Evolutionary conservation across 2,888 invertebrate species (phyloP).

Genomic region (Netelia inedita): DNA sequence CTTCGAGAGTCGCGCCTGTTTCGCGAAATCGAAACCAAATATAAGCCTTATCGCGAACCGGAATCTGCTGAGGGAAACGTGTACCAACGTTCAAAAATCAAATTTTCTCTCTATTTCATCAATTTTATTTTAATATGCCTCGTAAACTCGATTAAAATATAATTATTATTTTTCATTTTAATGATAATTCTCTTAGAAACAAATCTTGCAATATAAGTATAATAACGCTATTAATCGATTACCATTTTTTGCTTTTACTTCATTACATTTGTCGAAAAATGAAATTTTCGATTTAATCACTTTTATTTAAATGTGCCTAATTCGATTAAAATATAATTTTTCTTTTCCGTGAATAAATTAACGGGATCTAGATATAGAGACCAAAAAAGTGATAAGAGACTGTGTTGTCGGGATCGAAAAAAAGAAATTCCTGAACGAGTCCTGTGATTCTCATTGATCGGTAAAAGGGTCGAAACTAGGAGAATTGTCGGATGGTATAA

Average conservation of each 20-base stretch:
- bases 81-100: background rate
- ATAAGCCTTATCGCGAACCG: background rate
- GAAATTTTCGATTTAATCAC: background rate
- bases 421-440: background rate
- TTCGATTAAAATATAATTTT: background rate
- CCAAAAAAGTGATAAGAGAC: background rate
- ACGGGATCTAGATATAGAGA: background rate
- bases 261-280: background rate
- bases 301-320: background rate
- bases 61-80: background rate
- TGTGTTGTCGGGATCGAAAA: background rate
- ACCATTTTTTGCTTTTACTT: background rate
- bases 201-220: background rate
- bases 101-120: background rate
- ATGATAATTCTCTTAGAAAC: no score
- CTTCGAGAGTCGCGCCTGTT: constrained; percentile 16
- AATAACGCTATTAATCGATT: background rate
- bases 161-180: background rate
- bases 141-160: background rate
- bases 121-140: background rate
- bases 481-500: constrained; percentile 36
- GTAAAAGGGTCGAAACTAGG: constrained; percentile 24
- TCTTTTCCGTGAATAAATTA: background rate
- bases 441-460: constrained; percentile 16
- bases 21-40: background rate